Percentiles rank a stretch among this genome's conserved stretches.
phyloP scores from a whole-genome alignment of 2,888 invertebrate genomes.

The Trachelus tabidus region DNA sequence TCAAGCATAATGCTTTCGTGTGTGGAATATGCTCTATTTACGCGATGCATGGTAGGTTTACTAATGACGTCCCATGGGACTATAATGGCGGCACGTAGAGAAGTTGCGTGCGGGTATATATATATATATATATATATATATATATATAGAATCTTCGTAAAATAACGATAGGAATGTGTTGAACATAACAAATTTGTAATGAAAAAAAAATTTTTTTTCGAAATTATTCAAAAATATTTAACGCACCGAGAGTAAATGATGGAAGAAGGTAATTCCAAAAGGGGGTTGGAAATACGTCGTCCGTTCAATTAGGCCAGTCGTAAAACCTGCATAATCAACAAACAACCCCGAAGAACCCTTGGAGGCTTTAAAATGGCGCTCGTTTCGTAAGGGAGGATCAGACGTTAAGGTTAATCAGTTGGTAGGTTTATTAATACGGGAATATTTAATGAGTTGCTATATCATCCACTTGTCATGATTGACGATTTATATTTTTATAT shows the following conservation, averaged over 20 bases:
- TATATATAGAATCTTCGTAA: not conserved
- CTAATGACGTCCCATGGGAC: conserved; percentile 62
- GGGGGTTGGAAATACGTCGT: not conserved
- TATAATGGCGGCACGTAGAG: conserved; percentile 25
- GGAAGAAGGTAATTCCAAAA: not conserved
- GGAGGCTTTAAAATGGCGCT: conserved; percentile 8
- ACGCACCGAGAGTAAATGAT: not conserved
- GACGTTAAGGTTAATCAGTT: conserved; percentile 37
- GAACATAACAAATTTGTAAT: not conserved
- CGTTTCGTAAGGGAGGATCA: conserved; percentile 6
- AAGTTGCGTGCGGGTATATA: conserved; percentile 9
- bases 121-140: not conserved
- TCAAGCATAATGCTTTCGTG: conserved; percentile 56
- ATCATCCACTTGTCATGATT: not conserved
- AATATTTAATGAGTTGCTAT: not conserved
- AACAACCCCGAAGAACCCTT: conserved; percentile 22
- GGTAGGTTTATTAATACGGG: conserved; percentile 29
- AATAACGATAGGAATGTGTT: not conserved
- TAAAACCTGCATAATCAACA: conserved; percentile 50
- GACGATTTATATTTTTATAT: not conserved
- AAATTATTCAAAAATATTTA: not conserved
- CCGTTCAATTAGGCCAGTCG: conserved; percentile 26
- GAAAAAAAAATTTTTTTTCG: not conserved
- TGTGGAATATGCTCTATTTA: conserved; percentile 56
- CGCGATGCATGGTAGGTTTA: conserved; percentile 57